Conservation (phyloP, 2,113 vertebrate genomes). For the Buteo buteo region DNA sequence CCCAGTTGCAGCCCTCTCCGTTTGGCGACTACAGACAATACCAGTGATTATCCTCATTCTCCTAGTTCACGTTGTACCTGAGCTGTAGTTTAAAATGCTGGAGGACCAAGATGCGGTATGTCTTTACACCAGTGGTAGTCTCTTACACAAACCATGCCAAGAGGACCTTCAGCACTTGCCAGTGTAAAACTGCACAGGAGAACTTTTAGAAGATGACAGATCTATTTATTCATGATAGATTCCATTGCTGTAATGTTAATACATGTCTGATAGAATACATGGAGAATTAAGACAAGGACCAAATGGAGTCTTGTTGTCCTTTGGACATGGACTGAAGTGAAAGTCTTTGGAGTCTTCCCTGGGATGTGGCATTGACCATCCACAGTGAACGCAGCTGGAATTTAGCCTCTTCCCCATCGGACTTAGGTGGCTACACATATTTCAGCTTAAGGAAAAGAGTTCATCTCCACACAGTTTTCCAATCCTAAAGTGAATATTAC, state of each 20-base stretch:
- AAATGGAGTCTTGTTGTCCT: background rate
- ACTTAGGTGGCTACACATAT: background rate
- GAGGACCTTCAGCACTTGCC: conserved; percentile 13
- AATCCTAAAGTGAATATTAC: background rate
- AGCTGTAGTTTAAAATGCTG: background rate
- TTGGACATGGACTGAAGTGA: background rate
- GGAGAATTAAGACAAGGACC: conserved; percentile 42
- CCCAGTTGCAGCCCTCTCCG: conserved; percentile 77
- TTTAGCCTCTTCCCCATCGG: background rate
- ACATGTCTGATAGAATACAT: conserved; percentile 16
- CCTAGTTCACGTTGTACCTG: background rate
- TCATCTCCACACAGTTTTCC: background rate
- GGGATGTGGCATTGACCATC: background rate
- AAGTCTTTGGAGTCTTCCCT: background rate
- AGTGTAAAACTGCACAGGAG: background rate
- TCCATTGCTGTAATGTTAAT: conserved; percentile 39
- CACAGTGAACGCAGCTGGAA: background rate
- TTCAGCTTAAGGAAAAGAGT: background rate
- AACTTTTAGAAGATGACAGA: background rate
- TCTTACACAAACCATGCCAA: background rate
- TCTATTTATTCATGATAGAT: conserved; percentile 65
- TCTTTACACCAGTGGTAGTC: background rate
- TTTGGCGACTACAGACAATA: conserved; percentile 90
- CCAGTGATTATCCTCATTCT: conserved; percentile 72
- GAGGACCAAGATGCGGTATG: background rate